These are phyloP conservation scores for Drosophila setosimentum DNA, from an alignment of 2,888 invertebrate species.

Conservation along the genomic window DNA sequence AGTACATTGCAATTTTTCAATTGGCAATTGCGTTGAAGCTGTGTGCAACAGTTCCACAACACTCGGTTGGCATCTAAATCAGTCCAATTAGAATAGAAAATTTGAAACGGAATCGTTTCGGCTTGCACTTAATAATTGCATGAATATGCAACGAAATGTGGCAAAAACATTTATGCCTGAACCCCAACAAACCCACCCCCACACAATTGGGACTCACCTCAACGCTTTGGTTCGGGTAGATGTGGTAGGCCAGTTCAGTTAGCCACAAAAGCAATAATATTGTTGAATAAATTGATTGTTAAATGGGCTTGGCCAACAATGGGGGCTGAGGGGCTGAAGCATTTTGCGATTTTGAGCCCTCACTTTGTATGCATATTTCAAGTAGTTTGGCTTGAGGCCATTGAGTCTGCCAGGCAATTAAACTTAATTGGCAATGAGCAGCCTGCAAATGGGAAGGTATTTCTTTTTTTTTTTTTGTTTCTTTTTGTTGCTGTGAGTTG, in stretches of 20 bases:
- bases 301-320: conserved; percentile 54
- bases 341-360: conserved; percentile 40
- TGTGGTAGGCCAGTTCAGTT: conserved; percentile 5
- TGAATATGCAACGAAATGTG: conserved; percentile 70
- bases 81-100: conserved; percentile 63
- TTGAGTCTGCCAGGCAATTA: conserved; percentile 67
- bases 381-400: conserved; percentile 57
- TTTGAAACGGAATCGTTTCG: conserved; percentile 27
- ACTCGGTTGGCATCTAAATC: conserved; percentile 50
- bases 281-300: conserved; percentile 80
- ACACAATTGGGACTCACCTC: conserved; percentile 4
- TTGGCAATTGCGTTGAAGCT: conserved; percentile 4
- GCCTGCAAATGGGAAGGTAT: conserved; percentile 41
- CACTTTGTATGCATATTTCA: conserved; percentile 73
- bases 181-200: background rate
- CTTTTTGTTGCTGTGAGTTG: conserved; percentile 15
- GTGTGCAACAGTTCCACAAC: conserved; percentile 42
- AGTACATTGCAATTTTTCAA: conserved; percentile 18
- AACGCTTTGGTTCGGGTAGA: conserved; percentile 6
- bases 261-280: conserved; percentile 67
- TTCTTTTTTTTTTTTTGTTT: conserved; percentile 29
- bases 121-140: conserved; percentile 55
- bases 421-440: conserved; percentile 76
- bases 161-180: conserved; percentile 37
- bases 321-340: background rate